Evolutionary conservation across 1,140 invertebrate species (phyloP).

Genomic region (Drosophila lini): DNA sequence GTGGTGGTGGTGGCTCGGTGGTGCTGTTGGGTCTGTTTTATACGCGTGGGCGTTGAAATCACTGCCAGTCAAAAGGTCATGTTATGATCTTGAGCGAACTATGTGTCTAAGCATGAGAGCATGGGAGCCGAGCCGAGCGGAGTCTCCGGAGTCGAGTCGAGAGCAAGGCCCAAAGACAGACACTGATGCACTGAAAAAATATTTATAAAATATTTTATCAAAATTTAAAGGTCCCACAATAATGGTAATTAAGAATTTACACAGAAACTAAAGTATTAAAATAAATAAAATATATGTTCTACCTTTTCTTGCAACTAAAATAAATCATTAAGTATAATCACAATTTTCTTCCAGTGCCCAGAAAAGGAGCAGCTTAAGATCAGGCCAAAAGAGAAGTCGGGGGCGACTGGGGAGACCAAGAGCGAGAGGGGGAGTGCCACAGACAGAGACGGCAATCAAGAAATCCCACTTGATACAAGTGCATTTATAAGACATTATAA

Average conservation of each 20-base stretch:
- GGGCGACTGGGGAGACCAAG: not conserved
- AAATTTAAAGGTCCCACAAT: not conserved
- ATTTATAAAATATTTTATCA: not conserved
- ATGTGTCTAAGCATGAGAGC: slow-evolving; percentile 74
- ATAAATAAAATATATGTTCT: not conserved
- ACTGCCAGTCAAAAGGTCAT: slow-evolving; percentile 83
- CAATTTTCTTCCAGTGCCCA: slow-evolving; percentile 13
- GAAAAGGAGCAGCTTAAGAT: slow-evolving; percentile 51
- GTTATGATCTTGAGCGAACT: slow-evolving; percentile 83
- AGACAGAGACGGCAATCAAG: slow-evolving; percentile 64
- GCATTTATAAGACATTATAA: slow-evolving; percentile 83
- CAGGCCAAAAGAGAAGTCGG: slow-evolving; percentile 24
- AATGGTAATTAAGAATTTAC: not conserved
- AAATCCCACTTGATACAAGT: slow-evolving; percentile 83
- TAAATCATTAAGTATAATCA: not conserved
- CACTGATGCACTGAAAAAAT: slow-evolving; percentile 21
- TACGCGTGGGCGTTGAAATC: slow-evolving; percentile 82
- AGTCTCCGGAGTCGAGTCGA: slow-evolving; percentile 24
- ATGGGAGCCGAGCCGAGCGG: slow-evolving; percentile 56
- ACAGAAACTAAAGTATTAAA: not conserved
- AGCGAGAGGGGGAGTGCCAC: slow-evolving; percentile 8
- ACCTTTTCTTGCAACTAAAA: not conserved
- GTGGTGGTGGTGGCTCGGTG: slow-evolving; percentile 27
- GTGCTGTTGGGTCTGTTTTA: slow-evolving; percentile 74
- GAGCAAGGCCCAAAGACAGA: slow-evolving; percentile 37